Evolutionary conservation across 2,113 vertebrate species (phyloP), one percentile per base, ranked within the genome.

Genomic region (Calonectris borealis): DNA sequence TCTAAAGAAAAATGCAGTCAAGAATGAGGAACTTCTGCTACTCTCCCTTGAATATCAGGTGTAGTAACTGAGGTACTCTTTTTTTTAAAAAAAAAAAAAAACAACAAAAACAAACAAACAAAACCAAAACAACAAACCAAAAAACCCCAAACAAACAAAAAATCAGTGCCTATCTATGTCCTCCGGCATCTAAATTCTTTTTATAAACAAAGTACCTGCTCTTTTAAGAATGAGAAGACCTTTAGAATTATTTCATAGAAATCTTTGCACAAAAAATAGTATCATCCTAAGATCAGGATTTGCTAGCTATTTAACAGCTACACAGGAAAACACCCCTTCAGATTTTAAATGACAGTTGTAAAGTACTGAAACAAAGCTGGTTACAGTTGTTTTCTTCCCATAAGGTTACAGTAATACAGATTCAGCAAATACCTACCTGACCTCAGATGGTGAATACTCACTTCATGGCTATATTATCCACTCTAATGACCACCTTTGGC

Each of bases 381-480:
- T 90, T 88, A 62, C 20, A 90, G 15, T n/a, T 96, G 52, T 86
- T 93, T 88, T 77, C 54, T 92, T 77, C 65, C 27, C 14, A 11
- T 69, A 96, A 98, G 97, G 97, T 87, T 99, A 99, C 80, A 96
- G 98, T 72, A 99, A 99, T 97, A 96, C 98, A 5, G 97, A 97
- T 25, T 46, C 98, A 60, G 96, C 98, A 6, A 83, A 92, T 22
- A 92, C 52, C 5, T 98, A 98, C 82, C 96, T 99, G 91, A 94
- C 96, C 17, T 98, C 99, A 7, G 97, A 98, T 21, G 93, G 98
- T 32, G 96, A 97, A 34, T 85, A 86, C 34, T 99, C 99, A 0
- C 97, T 99, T 64, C 98, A 98, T 25, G 96, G 96, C 32, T 98
- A 98, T 83, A 94, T 99, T 80, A 88, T 97, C 18, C 96, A 98